Base-by-base conservation (phyloP, 2,888 invertebrate species). In the Hirtodrosophila histrioides region DNA sequence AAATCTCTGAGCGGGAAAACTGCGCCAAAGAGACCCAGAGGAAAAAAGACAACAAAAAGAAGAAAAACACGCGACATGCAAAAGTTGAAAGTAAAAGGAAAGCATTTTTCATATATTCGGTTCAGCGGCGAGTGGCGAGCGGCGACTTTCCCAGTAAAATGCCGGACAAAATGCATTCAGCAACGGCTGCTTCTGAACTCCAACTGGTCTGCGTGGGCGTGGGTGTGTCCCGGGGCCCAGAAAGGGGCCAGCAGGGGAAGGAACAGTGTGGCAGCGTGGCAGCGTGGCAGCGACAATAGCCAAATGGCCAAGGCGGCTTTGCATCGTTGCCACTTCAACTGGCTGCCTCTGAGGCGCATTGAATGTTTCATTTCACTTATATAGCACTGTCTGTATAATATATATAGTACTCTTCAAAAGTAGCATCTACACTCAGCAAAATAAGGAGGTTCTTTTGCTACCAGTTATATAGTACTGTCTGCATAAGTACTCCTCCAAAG, bases 71-170 rank as follows among this genome's bases (percentile, higher is more conserved):
- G 69, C 60, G 65, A 73, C 67, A 76, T 74, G 75, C 76, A 79
- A 82, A 78, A 86, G 80, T 82, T 84, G 89, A 89, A 89, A 89
- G 90, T 89, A 89, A 89, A 89, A 88, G 88, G 87, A 85, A 88
- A 89, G 67, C 73, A 71, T 49, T 71, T 69, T 36, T 5, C 31
- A 27, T 27, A 27, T 39, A 41, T 53, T 44, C 69, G 31, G 37
- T 69, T 49, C 44, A 69, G 31, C 49, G 24, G 51, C 29, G 36
- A 36, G 46, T 35, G 56, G 40, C n/a, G n/a, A n/a, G n/a, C n/a
- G 56, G 40, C 61, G 80, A 89, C 87, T 88, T 89, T 88, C 89
- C 78, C 75, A 77, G 80, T 68, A 69, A 69, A 51, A 53, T 63
- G 51, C 45, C 57, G 57, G 55, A 65, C 60, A 57, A 72, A 78